A percentile compares a stretch with the other conserved stretches of the same genome.
phyloP scores from a whole-genome alignment of 2,888 invertebrate genomes.

The Magallana nippona region DNA sequence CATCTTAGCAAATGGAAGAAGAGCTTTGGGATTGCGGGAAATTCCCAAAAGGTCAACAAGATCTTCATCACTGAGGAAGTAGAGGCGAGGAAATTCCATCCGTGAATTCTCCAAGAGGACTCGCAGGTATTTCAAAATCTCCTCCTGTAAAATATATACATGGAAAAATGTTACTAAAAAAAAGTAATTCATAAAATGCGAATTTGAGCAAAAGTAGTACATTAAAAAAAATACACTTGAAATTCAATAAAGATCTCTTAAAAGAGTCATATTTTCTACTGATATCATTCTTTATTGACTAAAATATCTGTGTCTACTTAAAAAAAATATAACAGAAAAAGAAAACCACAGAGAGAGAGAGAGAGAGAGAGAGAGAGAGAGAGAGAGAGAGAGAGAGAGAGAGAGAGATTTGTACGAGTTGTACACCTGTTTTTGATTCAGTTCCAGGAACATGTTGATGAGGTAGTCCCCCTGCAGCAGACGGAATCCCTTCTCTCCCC shows the following conservation, averaged over 20 bases:
- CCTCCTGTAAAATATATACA: constrained; percentile 67
- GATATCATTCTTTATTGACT: no score
- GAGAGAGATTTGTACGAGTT: background rate
- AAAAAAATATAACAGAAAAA: no score
- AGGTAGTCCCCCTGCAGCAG: constrained; percentile 77
- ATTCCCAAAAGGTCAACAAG: constrained; percentile 75
- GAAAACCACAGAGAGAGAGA: no score
- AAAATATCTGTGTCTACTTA: no score
- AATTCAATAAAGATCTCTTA: background rate
- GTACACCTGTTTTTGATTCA: constrained; percentile 72
- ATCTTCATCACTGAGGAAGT: constrained; percentile 77
- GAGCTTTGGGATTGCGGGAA: constrained; percentile 74
- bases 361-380: no score
- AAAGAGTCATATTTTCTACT: no score
- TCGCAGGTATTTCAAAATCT: constrained; percentile 72
- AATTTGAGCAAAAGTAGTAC: background rate
- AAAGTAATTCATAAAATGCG: background rate
- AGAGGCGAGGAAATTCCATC: constrained; percentile 75
- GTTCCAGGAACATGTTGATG: constrained; percentile 65
- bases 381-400: no score
- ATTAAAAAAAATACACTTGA: background rate
- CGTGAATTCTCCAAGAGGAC: constrained; percentile 68
- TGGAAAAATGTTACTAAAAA: background rate
- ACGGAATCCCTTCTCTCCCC: constrained; percentile 77
- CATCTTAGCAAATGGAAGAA: constrained; percentile 74